Evolutionary conservation across 2,797 vertebrate genomes (phyloP).

Genomic region (Pterois miles): DNA sequence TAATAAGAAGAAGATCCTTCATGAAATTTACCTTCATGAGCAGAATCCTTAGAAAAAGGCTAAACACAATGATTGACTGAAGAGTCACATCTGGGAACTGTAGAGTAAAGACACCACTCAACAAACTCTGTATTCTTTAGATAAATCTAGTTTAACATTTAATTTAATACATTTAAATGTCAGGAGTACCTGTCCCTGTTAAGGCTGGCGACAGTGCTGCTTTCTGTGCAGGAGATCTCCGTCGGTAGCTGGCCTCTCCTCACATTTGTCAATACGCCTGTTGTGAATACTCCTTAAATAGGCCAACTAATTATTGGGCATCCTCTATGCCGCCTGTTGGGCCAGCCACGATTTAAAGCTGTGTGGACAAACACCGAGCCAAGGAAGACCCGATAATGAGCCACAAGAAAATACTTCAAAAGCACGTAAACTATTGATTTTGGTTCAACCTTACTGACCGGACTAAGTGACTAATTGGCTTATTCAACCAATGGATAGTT

Average conservation of each 20-base stretch:
- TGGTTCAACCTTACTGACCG: slow-evolving; percentile 55
- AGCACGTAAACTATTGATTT: slow-evolving; percentile 62
- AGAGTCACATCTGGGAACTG: background rate
- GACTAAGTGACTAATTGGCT: slow-evolving; percentile 72
- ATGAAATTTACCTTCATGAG: background rate
- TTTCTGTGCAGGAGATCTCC: slow-evolving; percentile 26
- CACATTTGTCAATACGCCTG: slow-evolving; percentile 49
- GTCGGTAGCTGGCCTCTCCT: slow-evolving; percentile 36
- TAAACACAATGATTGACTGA: background rate
- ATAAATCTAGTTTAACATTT: background rate
- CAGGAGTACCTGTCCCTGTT: background rate
- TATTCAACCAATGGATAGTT: slow-evolving; percentile 64
- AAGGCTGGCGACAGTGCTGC: slow-evolving; percentile 11
- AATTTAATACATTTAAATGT: slow-evolving; percentile 3
- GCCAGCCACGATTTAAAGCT: slow-evolving; percentile 50
- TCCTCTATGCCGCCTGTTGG: slow-evolving; percentile 36
- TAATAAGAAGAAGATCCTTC: background rate
- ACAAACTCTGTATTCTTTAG: background rate
- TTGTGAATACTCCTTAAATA: slow-evolving; percentile 48
- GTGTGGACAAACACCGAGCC: slow-evolving; percentile 32
- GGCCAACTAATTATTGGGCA: slow-evolving; percentile 50
- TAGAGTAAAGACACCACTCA: background rate
- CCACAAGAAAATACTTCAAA: slow-evolving; percentile 55
- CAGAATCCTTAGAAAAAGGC: background rate
- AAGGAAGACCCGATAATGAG: slow-evolving; percentile 59